phyloP scores from a whole-genome alignment of 1,140 invertebrate genomes.

The Thaumetopoea pityocampa region DNA sequence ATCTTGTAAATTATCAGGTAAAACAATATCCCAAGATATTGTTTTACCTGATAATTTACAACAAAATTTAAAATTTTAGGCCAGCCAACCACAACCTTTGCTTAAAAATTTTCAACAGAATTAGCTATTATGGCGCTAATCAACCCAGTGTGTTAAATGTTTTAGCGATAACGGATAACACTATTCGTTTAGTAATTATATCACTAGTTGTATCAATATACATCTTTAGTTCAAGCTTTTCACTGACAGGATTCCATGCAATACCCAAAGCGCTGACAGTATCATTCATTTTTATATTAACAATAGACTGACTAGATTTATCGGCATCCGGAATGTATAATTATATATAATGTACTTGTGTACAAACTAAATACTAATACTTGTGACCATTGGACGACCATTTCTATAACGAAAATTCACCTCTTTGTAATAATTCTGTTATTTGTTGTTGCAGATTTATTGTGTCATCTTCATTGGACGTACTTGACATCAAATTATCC shows the following conservation, averaged over 20 bases:
- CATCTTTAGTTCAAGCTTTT: conserved; percentile 18
- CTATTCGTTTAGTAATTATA: conserved; percentile 20
- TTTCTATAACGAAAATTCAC: conserved; percentile 40
- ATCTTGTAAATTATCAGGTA: conserved; percentile 14
- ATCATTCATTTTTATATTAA: conserved; percentile 20
- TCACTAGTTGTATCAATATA: not conserved
- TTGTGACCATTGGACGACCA: conserved; percentile 39
- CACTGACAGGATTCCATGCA: conserved; percentile 18
- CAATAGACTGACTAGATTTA: not conserved
- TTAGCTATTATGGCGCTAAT: conserved; percentile 49
- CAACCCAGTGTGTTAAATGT: conserved; percentile 56
- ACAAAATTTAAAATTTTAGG: too few species aligned
- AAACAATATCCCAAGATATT: conserved; percentile 60
- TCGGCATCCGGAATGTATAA: conserved; percentile 13
- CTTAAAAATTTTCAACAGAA: conserved; percentile 62
- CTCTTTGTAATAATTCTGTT: conserved; percentile 19
- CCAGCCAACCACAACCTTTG: conserved; percentile 59
- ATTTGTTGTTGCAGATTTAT: conserved; percentile 27
- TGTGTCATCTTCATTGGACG: conserved; percentile 37
- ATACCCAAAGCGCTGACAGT: conserved; percentile 22
- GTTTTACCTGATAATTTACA: too few species aligned
- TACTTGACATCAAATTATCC: conserved; percentile 59
- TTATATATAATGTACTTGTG: too few species aligned
- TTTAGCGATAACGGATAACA: conserved; percentile 20
- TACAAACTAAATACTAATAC: too few species aligned